Evolutionary conservation across 2,888 invertebrate species (phyloP), one percentile per base, ranked within the genome.

Genomic region (Electrophaes corylata): DNA sequence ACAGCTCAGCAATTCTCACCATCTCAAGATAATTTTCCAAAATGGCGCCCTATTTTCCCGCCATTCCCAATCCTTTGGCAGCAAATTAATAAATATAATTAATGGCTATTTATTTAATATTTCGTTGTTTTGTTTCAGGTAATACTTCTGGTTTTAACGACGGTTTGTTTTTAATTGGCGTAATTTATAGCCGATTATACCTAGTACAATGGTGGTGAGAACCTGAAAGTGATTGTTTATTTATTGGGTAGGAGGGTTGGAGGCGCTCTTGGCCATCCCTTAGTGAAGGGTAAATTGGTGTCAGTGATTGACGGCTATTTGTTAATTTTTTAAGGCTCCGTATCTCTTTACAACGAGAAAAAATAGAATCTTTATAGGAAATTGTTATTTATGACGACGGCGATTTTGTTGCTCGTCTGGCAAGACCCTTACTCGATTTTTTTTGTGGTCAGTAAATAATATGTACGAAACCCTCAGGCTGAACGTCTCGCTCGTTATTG

Each of bases 41-140:
- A 60, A 60, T 55, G 59, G 55, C 54, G 40, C n/a, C 59, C 40
- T 29, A 29, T 46, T 54, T 23, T 40, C 60, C 23, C 43, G 50
- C 49, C 54, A 50, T 50, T 54, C 41, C 40, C 40, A 54, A 59
- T 59, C 59, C 50, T 47, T 41, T 43, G 40, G 16, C 48, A 11
- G 37, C 50, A 51, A 60, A 60, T 60, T 60, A 60, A 60, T 65
- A 62, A 64, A 62, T 63, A 40, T 57, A 62, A 64, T 62, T 51
- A 62, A 60, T 63, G 54, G 66, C 67, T 60, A 70, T 76, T 73
- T 69, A 75, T 67, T 72, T 69, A 73, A 66, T 65, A 62, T 70
- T 66, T 72, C 70, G 51, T 65, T 75, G 67, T 70, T 69, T 79
- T 79, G 80, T 79, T 79, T 62, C 79, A 79, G 79, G 79, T 79